Percentiles rank a stretch among this genome's conserved stretches.
phyloP scores from a whole-genome alignment of 2,113 vertebrate species.

The Crypturellus undulatus region DNA sequence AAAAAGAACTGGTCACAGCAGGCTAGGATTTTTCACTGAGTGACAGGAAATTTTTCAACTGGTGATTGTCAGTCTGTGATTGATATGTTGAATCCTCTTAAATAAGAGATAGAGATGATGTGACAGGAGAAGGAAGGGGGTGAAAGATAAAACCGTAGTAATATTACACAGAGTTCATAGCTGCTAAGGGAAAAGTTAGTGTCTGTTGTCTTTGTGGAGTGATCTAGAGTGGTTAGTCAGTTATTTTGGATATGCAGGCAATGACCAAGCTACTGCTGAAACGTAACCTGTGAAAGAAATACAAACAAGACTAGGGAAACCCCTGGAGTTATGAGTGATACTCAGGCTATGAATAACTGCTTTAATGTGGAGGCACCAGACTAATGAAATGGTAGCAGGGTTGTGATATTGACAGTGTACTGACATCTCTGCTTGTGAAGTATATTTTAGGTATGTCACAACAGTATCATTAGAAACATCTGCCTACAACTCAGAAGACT shows the following conservation, averaged over 20 bases:
- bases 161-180: neutral
- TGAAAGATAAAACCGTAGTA: neutral
- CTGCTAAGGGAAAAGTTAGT: neutral
- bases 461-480: neutral
- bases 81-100: neutral
- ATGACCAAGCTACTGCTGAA: neutral
- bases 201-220: neutral
- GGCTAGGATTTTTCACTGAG: neutral
- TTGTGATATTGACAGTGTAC: neutral
- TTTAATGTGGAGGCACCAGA: neutral
- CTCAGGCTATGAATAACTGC: neutral
- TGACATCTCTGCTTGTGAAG: neutral
- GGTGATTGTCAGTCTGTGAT: neutral
- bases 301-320: neutral
- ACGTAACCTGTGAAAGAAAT: neutral
- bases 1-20: neutral
- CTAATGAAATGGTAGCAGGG: neutral
- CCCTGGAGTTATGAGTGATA: neutral
- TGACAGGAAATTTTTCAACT: neutral
- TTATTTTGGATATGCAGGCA: neutral
- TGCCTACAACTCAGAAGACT: neutral
- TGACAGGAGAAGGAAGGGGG: neutral
- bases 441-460: neutral
- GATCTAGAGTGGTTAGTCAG: neutral
- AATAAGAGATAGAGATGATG: neutral